These are phyloP conservation scores for Cydia pomonella DNA, from an alignment of 1,140 invertebrate species.

Conservation along the genomic window DNA sequence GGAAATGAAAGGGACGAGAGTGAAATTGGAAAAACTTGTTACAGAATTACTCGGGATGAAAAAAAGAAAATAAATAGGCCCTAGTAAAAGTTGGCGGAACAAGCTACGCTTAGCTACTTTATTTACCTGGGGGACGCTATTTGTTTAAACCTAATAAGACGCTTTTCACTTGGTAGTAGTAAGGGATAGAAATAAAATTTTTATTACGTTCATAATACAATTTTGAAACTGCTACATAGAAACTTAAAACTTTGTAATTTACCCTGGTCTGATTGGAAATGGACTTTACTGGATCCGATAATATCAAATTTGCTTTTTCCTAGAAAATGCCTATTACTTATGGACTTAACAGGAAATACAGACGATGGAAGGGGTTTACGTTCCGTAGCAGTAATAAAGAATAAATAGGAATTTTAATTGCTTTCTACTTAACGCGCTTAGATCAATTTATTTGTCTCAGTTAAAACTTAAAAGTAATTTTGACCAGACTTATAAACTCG, in stretches of 20 bases:
- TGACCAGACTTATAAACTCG: not conserved
- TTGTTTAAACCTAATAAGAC: constrained; percentile 37
- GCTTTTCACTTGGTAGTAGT: constrained; percentile 3
- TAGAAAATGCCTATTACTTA: no score
- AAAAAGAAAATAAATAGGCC: constrained; percentile 76
- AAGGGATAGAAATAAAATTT: not conserved
- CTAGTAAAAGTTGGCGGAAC: constrained; percentile 64
- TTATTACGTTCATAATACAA: not conserved
- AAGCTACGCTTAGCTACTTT: constrained; percentile 56
- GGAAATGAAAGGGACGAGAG: constrained; percentile 78
- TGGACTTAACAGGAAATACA: no score
- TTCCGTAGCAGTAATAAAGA: no score
- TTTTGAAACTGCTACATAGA: not conserved
- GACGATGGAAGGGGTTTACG: no score
- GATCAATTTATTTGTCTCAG: not conserved
- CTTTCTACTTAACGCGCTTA: no score
- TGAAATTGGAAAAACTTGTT: constrained; percentile 80
- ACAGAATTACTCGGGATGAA: constrained; percentile 76
- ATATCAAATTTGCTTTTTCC: no score
- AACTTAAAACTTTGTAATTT: not conserved
- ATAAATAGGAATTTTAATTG: no score
- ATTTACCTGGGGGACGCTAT: constrained; percentile 61
- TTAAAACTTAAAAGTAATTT: not conserved
- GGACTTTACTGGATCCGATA: no score
- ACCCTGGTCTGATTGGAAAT: no score